Conservation (phyloP, 1,140 invertebrate species). For the Aphelinus certus region DNA sequence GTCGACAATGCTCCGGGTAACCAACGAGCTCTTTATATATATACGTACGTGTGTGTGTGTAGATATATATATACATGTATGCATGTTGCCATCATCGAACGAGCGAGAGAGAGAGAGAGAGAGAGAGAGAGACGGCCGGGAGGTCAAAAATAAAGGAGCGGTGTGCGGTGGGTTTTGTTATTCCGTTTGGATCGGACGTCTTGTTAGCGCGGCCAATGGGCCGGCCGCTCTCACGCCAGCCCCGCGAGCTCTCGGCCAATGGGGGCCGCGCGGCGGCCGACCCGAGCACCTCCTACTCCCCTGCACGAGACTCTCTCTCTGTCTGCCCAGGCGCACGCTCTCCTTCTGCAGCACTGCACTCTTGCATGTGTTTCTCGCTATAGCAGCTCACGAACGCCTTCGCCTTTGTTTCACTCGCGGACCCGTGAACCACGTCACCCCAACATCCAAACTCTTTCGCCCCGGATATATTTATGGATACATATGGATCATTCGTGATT, state of each 20-base stretch:
- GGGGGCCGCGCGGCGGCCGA: conserved; percentile 58
- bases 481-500: too few relatives aligned
- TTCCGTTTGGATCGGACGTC: conserved; percentile 61
- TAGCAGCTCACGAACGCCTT: too few relatives aligned
- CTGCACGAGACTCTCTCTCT: conserved; percentile 38
- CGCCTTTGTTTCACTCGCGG: too few relatives aligned
- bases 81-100: background rate
- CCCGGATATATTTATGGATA: too few relatives aligned
- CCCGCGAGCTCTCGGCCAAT: conserved; percentile 56
- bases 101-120: conserved; percentile 31
- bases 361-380: too few relatives aligned
- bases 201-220: conserved; percentile 62
- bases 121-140: conserved; percentile 27
- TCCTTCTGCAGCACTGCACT: conserved; percentile 1
- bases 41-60: too few relatives aligned
- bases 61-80: too few relatives aligned
- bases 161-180: conserved; percentile 56
- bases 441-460: too few relatives aligned
- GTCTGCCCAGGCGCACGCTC: conserved; percentile 1
- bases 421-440: too few relatives aligned
- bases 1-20: background rate
- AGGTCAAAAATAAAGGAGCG: conserved; percentile 7
- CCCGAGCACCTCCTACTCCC: conserved; percentile 59
- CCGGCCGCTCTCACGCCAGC: conserved; percentile 59
- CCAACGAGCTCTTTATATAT: too few relatives aligned